These are phyloP conservation scores for Oscheius onirici DNA, from an alignment of 2,888 invertebrate genomes.

Conservation along the genomic window DNA sequence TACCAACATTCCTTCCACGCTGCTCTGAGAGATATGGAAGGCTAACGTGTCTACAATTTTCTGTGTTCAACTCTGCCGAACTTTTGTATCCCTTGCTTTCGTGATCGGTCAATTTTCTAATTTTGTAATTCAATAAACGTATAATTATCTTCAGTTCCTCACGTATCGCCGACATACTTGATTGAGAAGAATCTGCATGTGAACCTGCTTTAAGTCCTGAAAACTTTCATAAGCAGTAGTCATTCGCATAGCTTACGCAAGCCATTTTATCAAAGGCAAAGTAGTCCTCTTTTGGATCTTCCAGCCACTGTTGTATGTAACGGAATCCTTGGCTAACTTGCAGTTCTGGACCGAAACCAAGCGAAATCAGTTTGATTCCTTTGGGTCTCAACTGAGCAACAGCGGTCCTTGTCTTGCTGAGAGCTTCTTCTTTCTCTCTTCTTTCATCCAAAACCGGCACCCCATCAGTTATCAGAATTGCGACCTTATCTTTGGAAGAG, in stretches of 20 bases:
- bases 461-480: conserved; percentile 15
- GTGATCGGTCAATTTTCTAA: no score
- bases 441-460: neutral
- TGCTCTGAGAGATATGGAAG: no score
- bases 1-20: no score
- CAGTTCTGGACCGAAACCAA: neutral
- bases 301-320: neutral
- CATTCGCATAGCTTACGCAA: no score
- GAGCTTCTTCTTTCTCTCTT: neutral
- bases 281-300: neutral
- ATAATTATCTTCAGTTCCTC: no score
- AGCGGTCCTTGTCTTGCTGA: neutral
- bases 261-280: neutral
- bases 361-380: neutral
- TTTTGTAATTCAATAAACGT: no score
- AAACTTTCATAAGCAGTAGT: no score
- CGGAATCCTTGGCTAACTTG: neutral
- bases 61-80: no score
- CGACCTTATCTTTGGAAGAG: conserved; percentile 1
- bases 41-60: no score
- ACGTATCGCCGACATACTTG: neutral
- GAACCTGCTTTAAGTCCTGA: neutral
- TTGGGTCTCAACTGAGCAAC: neutral
- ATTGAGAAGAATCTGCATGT: neutral
- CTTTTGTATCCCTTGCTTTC: no score